These are phyloP conservation scores for Acanthurus tractus DNA, from an alignment of 2,797 vertebrate genomes.

Conservation along the genomic window DNA sequence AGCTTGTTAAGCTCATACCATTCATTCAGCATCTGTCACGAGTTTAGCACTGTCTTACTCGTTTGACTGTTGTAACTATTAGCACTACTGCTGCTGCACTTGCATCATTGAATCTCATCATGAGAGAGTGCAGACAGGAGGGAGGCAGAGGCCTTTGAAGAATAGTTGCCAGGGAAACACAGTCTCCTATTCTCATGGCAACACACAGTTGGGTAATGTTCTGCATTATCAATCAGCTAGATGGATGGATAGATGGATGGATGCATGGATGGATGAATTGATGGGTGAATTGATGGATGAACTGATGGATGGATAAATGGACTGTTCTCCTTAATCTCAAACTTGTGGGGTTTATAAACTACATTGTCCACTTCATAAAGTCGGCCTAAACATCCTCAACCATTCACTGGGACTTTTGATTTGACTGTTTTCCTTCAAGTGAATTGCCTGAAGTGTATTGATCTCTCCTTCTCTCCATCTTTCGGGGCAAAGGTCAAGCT, in stretches of 20 bases:
- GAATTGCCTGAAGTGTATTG: slow-evolving; percentile 42
- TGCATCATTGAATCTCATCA: slow-evolving; percentile 78
- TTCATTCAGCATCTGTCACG: slow-evolving; percentile 12
- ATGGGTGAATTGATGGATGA: slow-evolving; percentile 28
- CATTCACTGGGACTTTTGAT: slow-evolving; percentile 5
- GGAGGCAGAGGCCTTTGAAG: slow-evolving; percentile 63
- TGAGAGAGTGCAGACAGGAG: slow-evolving; percentile 59
- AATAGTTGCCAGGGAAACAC: slow-evolving; percentile 80
- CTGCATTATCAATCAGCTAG: slow-evolving; percentile 49
- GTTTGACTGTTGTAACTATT: slow-evolving; percentile 73
- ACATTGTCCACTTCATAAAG: not conserved
- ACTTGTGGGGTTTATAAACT: slow-evolving; percentile 25
- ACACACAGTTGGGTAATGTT: slow-evolving; percentile 38
- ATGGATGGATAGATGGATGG: slow-evolving; percentile 31
- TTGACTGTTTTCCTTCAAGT: slow-evolving; percentile 22
- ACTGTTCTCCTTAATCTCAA: slow-evolving; percentile 46
- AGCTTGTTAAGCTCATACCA: slow-evolving; percentile 33
- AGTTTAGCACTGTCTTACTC: slow-evolving; percentile 11
- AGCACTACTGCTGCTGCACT: slow-evolving; percentile 67
- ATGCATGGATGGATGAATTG: slow-evolving; percentile 27
- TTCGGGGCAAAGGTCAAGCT: slow-evolving; percentile 54
- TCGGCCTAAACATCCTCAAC: slow-evolving; percentile 23
- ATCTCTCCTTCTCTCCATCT: slow-evolving; percentile 15
- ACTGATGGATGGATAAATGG: slow-evolving; percentile 25
- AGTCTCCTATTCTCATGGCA: slow-evolving; percentile 72